phyloP scores from a whole-genome alignment of 2,797 vertebrate species.

The Protosalanx chinensis region DNA sequence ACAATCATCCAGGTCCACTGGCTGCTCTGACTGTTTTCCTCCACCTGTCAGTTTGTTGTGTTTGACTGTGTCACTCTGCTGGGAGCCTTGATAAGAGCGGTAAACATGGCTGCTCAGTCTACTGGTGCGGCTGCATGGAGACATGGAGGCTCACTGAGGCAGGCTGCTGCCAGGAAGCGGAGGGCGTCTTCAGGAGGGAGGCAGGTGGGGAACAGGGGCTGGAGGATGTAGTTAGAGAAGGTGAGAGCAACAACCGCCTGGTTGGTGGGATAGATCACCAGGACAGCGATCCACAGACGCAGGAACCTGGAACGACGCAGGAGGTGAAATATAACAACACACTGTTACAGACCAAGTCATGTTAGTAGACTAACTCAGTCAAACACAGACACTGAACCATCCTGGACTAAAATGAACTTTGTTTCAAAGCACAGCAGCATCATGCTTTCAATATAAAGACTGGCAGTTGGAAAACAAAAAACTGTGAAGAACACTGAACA shows the following conservation, averaged over 20 bases:
- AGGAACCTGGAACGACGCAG: constrained; percentile 71
- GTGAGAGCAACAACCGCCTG: constrained; percentile 85
- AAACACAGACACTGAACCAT: constrained; percentile 4
- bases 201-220: constrained; percentile 81
- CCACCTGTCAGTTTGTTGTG: background rate
- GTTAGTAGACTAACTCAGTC: background rate
- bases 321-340: background rate
- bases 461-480: constrained; percentile 17
- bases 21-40: background rate
- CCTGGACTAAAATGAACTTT: background rate
- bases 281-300: constrained; percentile 80
- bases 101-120: background rate
- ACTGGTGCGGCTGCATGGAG: too few species aligned
- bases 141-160: constrained; percentile 75
- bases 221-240: constrained; percentile 82
- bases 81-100: background rate
- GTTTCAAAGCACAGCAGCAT: background rate
- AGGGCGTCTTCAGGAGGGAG: constrained; percentile 73
- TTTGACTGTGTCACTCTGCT: too few species aligned
- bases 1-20: background rate
- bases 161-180: constrained; percentile 76
- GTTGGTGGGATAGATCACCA: constrained; percentile 84
- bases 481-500: background rate
- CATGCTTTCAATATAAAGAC: background rate
- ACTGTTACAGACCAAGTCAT: background rate